phyloP scores from a whole-genome alignment of 2,888 invertebrate species.

The Sarcophaga rosellei region DNA sequence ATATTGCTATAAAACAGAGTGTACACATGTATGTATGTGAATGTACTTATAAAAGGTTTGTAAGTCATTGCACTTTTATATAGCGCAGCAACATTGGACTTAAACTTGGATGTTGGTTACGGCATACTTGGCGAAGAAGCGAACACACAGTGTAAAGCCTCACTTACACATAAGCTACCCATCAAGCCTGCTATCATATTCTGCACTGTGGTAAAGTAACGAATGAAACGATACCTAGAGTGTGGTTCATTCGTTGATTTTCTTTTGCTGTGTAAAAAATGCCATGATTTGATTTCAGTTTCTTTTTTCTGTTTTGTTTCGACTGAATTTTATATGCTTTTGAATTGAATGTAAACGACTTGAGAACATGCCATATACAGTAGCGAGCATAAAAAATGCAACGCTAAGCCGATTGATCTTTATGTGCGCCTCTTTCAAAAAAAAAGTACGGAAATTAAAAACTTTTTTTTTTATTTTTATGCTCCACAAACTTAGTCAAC shows the following conservation, averaged over 20 bases:
- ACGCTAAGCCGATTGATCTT: no score
- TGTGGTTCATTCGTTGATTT: background rate
- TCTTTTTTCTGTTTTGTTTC: background rate
- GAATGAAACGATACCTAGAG: no score
- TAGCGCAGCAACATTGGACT: conserved; percentile 55
- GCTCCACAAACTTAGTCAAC: no score
- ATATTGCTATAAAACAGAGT: background rate
- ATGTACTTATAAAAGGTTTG: background rate
- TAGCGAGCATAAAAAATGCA: no score
- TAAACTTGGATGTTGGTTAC: conserved; percentile 51
- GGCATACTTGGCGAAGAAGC: background rate
- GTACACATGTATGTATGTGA: background rate
- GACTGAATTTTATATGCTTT: conserved; percentile 42
- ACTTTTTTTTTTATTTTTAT: no score
- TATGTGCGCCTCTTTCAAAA: no score
- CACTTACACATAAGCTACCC: no score
- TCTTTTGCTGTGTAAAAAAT: conserved; percentile 24
- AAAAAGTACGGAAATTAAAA: no score
- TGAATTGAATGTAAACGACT: conserved; percentile 61
- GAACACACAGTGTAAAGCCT: background rate
- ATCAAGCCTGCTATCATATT: no score
- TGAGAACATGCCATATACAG: conserved; percentile 60
- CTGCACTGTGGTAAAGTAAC: no score
- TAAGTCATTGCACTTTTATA: conserved; percentile 64
- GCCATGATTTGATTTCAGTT: conserved; percentile 57